Percentiles rank a stretch among this genome's conserved stretches.
phyloP scores from a whole-genome alignment of 2,888 invertebrate species.

The Rotaria macrura region DNA sequence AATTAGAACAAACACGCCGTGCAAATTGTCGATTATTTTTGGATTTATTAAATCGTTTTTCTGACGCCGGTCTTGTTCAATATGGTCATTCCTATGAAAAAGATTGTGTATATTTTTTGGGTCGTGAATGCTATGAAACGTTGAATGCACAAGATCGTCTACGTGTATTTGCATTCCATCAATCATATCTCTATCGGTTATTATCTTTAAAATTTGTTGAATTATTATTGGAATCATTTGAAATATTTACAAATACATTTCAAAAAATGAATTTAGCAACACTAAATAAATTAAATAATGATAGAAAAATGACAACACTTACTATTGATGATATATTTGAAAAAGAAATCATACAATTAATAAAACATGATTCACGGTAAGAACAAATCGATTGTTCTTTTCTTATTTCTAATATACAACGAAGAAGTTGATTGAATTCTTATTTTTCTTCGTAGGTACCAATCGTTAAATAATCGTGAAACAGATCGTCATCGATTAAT shows the following conservation, averaged over 20 bases:
- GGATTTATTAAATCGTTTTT: not conserved
- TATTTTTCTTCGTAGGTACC: not conserved
- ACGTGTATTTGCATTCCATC: not conserved
- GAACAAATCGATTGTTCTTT: not conserved
- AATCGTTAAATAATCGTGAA: not conserved
- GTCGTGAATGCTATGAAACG: not conserved
- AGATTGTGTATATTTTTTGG: slow-evolving; percentile 19
- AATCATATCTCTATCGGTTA: not conserved
- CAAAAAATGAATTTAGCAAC: not conserved
- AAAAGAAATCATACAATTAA: slow-evolving; percentile 11
- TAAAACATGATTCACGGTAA: not conserved
- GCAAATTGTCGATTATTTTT: not conserved
- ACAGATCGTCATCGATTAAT: slow-evolving; percentile 16
- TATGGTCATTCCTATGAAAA: slow-evolving; percentile 4
- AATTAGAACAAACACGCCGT: not conserved
- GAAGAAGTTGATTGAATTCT: no score
- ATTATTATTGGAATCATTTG: slow-evolving; percentile 10
- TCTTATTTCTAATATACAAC: no score
- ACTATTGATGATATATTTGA: slow-evolving; percentile 17
- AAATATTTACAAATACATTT: slow-evolving; percentile 13
- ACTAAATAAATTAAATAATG: not conserved
- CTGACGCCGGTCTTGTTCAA: slow-evolving; percentile 15
- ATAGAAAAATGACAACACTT: not conserved
- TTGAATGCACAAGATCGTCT: slow-evolving; percentile 16
- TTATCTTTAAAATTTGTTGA: not conserved